These are phyloP conservation scores for Melanchra persicariae DNA, from an alignment of 2,888 invertebrate species.

Conservation along the genomic window DNA sequence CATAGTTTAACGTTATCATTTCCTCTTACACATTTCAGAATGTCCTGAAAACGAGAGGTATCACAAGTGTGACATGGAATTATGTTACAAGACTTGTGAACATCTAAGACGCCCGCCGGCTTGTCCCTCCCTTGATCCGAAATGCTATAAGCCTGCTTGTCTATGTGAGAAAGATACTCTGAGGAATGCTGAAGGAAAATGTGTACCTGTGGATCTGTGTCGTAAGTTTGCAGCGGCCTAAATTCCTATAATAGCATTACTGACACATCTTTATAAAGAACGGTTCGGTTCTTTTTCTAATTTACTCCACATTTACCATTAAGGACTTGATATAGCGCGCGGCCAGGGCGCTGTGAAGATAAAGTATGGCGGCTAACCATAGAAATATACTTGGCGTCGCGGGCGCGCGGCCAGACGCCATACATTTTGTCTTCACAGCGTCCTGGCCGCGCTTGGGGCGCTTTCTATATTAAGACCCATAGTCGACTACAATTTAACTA, in stretches of 20 bases:
- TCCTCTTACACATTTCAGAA: constrained; percentile 35
- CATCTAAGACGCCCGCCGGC: constrained; percentile 20
- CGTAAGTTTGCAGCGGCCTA: constrained; percentile 27
- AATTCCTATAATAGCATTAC: neutral
- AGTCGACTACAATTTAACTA: too few species aligned
- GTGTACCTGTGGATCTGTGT: constrained; percentile 36
- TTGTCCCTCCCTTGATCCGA: constrained; percentile 16
- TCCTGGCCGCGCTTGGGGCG: too few species aligned
- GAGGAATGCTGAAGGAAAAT: constrained; percentile 26
- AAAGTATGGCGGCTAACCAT: too few species aligned
- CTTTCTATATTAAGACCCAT: too few species aligned
- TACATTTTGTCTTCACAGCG: too few species aligned
- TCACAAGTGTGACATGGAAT: constrained; percentile 45
- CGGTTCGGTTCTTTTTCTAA: neutral
- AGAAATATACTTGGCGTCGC: too few species aligned
- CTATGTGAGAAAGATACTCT: constrained; percentile 20
- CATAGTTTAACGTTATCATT: neutral
- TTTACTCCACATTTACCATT: neutral
- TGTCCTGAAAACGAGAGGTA: constrained; percentile 41
- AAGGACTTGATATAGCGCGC: too few species aligned
- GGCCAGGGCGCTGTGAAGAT: too few species aligned
- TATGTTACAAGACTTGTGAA: constrained; percentile 49
- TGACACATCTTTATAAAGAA: neutral
- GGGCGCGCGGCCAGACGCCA: too few species aligned
- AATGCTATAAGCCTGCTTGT: constrained; percentile 33